These are phyloP conservation scores for Hanleya hanleyi DNA, from an alignment of 2,888 invertebrate genomes.

Conservation along the genomic window DNA sequence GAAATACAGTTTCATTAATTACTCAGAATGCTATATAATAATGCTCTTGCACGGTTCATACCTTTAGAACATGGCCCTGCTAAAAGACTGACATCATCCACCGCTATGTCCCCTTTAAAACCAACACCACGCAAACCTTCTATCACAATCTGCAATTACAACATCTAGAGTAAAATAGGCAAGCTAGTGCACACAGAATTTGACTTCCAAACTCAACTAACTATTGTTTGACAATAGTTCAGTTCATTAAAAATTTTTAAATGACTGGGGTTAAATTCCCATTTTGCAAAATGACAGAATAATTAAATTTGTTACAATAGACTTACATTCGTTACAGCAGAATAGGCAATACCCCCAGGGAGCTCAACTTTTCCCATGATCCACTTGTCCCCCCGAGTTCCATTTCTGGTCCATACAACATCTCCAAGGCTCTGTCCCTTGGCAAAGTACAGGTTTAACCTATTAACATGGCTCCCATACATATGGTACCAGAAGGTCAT, in stretches of 20 bases:
- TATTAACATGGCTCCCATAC: constrained; percentile 56
- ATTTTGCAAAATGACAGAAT: too few relatives aligned
- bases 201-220: too few relatives aligned
- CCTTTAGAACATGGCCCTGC: constrained; percentile 39
- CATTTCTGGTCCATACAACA: constrained; percentile 35
- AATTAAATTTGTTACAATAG: too few relatives aligned
- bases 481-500: constrained; percentile 66
- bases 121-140: constrained; percentile 62
- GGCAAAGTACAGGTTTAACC: constrained; percentile 52
- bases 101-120: constrained; percentile 66
- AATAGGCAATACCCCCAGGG: constrained; percentile 31
- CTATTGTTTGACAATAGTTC: too few relatives aligned
- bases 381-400: constrained; percentile 51
- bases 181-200: too few relatives aligned
- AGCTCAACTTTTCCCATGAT: constrained; percentile 44
- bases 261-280: too few relatives aligned
- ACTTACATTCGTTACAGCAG: constrained; percentile 45
- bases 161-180: too few relatives aligned
- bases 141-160: constrained; percentile 56
- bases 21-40: too few relatives aligned
- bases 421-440: constrained; percentile 15
- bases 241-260: too few relatives aligned
- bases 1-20: too few relatives aligned
- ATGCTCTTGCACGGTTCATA: too few relatives aligned
- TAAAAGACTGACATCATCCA: constrained; percentile 65